Evolutionary conservation across 2,888 invertebrate genomes (phyloP).

Genomic region (Aspidiotus destructor): DNA sequence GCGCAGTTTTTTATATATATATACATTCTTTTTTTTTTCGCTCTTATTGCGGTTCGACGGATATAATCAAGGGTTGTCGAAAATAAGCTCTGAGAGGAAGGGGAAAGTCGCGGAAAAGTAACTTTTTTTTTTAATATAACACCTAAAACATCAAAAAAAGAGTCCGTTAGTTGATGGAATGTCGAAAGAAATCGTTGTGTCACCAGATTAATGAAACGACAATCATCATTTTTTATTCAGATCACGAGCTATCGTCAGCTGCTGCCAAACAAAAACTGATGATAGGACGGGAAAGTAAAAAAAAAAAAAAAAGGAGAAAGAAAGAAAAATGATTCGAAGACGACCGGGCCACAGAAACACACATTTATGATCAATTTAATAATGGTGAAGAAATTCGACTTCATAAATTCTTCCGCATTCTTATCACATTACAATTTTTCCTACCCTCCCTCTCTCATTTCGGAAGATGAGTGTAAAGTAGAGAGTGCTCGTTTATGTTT

Average conservation of each 20-base stretch:
- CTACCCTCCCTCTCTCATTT: too few relatives aligned
- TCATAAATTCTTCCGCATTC: too few relatives aligned
- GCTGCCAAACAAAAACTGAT: constrained; percentile 25
- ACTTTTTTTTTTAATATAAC: not conserved
- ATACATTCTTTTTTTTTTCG: too few relatives aligned
- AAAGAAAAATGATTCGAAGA: constrained; percentile 31
- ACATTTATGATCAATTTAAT: constrained; percentile 26
- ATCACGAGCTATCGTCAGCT: constrained; percentile 32
- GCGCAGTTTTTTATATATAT: too few relatives aligned
- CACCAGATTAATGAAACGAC: constrained; percentile 34
- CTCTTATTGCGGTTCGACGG: too few relatives aligned
- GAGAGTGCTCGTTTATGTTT: not conserved
- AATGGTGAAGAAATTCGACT: not conserved
- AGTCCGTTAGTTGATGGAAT: constrained; percentile 28
- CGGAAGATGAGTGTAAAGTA: too few relatives aligned
- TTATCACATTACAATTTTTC: too few relatives aligned
- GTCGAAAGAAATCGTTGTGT: constrained; percentile 34
- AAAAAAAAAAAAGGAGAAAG: constrained; percentile 18
- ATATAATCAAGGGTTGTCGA: not conserved
- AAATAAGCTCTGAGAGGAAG: not conserved
- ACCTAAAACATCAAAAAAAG: not conserved
- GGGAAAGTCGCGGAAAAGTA: not conserved
- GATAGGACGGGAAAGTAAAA: constrained; percentile 9
- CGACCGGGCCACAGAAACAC: constrained; percentile 22
- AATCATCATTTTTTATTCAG: constrained; percentile 32